Evolutionary conservation across 2,888 invertebrate species (phyloP), one percentile per base, ranked within the genome.

Genomic region (Holacanthella duospinosa): DNA sequence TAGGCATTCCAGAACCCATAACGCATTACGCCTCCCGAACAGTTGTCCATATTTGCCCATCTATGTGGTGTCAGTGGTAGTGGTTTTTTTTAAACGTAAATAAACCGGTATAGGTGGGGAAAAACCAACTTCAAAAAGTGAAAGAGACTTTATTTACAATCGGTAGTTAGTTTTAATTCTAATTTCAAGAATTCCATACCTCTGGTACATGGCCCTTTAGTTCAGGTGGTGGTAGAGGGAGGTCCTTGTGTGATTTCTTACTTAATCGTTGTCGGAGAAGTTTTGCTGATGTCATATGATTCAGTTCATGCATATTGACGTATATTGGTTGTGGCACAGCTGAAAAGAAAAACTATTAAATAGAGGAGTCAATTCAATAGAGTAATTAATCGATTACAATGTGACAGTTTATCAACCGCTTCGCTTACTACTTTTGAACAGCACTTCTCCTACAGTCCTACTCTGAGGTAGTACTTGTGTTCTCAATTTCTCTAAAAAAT

Each of bases 301-400:
- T 89, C 76, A 92, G 79, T 77, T 93, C 92, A 69, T 89, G 89
- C 90, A 91, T 90, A 77, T 93, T 93, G 74, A 91, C 91, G 79
- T 93, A 93, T 75, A 91, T 84, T 27, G 92, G 92, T 78, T 87
- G 86, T 54, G 83, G 82, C 61, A 76, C 74, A 68, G 75, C 76
- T 76, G 68, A 19, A 66, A 69, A 56, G 62, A 64, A 64, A 29
- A 54, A 48, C n/a, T n/a, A 55, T 43, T 59, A 55, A 36, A 12
- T 36, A 36, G 36, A 12, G 9, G 1, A n/a, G 12, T 25, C 19
- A 2, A n/a, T 16, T 1, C 55, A n/a, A 55, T 19, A 26, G 28
- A 21, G 21, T n/a, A 29, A 57, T 63, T 60, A 63, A 65, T 65
- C 65, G 65, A 65, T 65, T 65, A 48, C 54, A 54, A 44, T 65